Conservation (phyloP, 2,113 vertebrate genomes). For the Myotis yumanensis region DNA sequence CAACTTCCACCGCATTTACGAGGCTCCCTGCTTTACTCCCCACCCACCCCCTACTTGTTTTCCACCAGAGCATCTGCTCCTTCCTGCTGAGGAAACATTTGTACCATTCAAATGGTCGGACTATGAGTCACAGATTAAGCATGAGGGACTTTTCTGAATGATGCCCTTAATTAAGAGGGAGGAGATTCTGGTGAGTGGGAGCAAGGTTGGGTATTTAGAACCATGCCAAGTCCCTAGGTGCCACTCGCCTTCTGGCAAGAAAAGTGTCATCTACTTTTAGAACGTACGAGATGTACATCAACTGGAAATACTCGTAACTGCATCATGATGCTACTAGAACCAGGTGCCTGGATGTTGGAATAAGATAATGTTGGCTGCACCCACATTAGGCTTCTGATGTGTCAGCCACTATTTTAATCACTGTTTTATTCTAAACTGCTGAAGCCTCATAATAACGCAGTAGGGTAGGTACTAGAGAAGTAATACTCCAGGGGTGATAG, state of each 20-base stretch:
- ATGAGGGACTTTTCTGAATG: constrained; percentile 41
- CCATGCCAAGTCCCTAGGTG: neutral
- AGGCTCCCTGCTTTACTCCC: neutral
- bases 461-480: neutral
- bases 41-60: constrained; percentile 13
- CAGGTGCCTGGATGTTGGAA: neutral
- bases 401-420: neutral
- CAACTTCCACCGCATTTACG: neutral
- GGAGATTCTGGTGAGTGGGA: neutral
- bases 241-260: neutral
- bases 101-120: constrained; percentile 33
- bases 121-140: constrained; percentile 61
- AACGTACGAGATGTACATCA: neutral
- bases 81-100: constrained; percentile 50
- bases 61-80: constrained; percentile 48
- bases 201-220: neutral
- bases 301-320: neutral
- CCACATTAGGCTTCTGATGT: no score
- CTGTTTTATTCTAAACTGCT: neutral
- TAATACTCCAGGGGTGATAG: neutral
- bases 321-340: neutral
- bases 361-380: neutral
- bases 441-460: neutral
- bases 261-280: neutral
- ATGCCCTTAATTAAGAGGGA: constrained; percentile 40